Conservation (phyloP, 1,140 invertebrate genomes). For the Dendrolimus punctatus region DNA sequence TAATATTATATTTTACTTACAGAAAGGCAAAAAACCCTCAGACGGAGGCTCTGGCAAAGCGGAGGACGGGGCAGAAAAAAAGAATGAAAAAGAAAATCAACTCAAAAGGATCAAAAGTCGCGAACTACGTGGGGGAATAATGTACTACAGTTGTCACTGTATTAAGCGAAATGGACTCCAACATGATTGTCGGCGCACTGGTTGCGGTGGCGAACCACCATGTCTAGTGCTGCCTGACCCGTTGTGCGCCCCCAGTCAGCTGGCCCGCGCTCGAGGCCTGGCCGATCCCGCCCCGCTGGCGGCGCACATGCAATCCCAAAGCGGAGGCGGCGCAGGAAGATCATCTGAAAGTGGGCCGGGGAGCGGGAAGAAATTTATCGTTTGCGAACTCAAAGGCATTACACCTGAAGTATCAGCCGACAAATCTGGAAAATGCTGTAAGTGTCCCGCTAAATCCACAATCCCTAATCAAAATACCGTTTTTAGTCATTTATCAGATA, state of each 20-base stretch:
- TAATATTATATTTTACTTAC: conserved; percentile 20
- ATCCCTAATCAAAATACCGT: conserved; percentile 2
- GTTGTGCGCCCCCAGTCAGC: conserved; percentile 75
- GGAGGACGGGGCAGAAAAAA: too few species aligned
- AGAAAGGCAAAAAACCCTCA: conserved; percentile 10
- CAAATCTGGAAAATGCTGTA: conserved; percentile 46
- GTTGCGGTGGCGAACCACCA: conserved; percentile 78
- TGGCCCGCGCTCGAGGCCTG: conserved; percentile 52
- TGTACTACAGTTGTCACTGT: conserved; percentile 81
- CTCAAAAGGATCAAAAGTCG: conserved; percentile 73
- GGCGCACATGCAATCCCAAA: conserved; percentile 31
- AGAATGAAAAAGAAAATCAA: conserved; percentile 30
- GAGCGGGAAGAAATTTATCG: conserved; percentile 51
- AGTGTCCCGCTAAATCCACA: conserved; percentile 25
- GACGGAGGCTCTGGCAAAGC: too few species aligned
- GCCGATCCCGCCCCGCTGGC: conserved; percentile 48
- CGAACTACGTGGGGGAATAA: conserved; percentile 77
- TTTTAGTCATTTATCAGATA: not conserved
- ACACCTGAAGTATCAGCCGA: conserved; percentile 26
- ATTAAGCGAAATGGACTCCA: conserved; percentile 84
- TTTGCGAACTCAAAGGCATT: conserved; percentile 56
- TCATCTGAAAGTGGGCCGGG: conserved; percentile 17
- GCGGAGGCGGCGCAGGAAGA: conserved; percentile 19
- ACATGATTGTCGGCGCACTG: conserved; percentile 79
- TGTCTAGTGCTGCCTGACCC: conserved; percentile 79